Percentiles rank a stretch among this genome's conserved stretches.
phyloP scores from a whole-genome alignment of 37 sponge, comb jelly and placozoan genomes.

The Aplysina aerophoba region DNA sequence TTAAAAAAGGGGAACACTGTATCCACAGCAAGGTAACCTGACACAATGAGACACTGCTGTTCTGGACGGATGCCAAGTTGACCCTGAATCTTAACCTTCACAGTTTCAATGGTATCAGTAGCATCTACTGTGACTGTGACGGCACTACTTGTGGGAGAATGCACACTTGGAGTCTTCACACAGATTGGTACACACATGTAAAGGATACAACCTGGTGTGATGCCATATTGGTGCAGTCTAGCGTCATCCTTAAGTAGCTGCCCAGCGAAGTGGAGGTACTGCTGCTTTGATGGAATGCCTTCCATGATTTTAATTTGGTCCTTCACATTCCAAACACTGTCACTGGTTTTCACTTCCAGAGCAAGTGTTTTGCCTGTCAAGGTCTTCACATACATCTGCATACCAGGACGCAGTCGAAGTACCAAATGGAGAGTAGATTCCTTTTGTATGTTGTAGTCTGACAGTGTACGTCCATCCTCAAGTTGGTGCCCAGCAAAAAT shows the following conservation, averaged over 20 bases:
- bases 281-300: neutral
- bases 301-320: slow-evolving; percentile 1
- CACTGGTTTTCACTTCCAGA: no score
- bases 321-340: slow-evolving; percentile 18
- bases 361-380: neutral
- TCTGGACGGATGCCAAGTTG: slow-evolving; percentile 69
- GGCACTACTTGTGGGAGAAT: slow-evolving; percentile 9
- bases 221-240: neutral
- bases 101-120: slow-evolving; percentile 59
- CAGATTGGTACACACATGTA: slow-evolving; percentile 63
- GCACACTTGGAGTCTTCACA: slow-evolving; percentile 61
- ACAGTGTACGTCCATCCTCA: slow-evolving; percentile 10
- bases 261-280: slow-evolving; percentile 12
- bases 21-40: slow-evolving; percentile 61
- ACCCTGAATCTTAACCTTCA: slow-evolving; percentile 70
- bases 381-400: no score
- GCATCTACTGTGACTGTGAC: slow-evolving; percentile 69
- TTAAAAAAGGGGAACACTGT: slow-evolving; percentile 59
- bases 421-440: neutral
- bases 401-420: no score
- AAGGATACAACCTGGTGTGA: neutral
- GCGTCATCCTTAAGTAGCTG: slow-evolving; percentile 2
- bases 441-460: slow-evolving; percentile 24
- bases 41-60: slow-evolving; percentile 66
- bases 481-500: slow-evolving; percentile 97